Base-by-base conservation (phyloP, 2,113 vertebrate species). In the Sinocyclocheilus grahami region DNA sequence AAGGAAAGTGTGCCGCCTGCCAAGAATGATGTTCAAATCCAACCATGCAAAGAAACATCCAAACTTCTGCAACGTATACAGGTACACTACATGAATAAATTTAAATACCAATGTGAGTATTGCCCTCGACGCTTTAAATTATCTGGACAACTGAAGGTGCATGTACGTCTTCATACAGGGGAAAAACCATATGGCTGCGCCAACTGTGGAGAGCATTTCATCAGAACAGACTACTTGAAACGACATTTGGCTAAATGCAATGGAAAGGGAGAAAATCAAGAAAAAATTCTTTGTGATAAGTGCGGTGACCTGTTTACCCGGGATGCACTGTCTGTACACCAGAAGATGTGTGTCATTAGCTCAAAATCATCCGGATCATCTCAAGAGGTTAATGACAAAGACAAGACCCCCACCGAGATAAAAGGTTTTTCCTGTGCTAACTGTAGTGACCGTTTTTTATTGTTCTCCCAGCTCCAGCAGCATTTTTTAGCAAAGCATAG, bases 381-480 rank as follows among this genome's bases (percentile, higher is more conserved):
- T 72, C n/a, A 60, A 9, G 86, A 85, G 65, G 62, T 81, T 62
- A n/a, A 55, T 18, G 5, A 22, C 1, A 72, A 37, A 18, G 18
- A 82, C 86, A 86, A 87, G 78, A 69, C 30, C 14, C 78, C 86
- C 37, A n/a, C 63, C 22, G 81, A 80, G 30, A 80, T 71, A 20
- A 93, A 92, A 75, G 93, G 91, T 20, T 96, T 95, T 90, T 94
- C 95, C 9, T 96, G 95, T 91, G 92, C 93, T 65, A 92, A 92
- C 82, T 96, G 95, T 67, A 91, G 85, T 90, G 91, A 90, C 1
- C 91, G 88, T 2, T 96, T 96, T 90, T 86, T 95, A 85, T 88
- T 95, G 5, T 96, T 95, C 89, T 95, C 95, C 12, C 92, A 95
- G 69, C 94, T 96, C 12, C 95, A 95, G 81, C 93, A 95, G 27